Base-by-base conservation (phyloP, 2,797 vertebrate genomes). In the Myripristis murdjan region DNA sequence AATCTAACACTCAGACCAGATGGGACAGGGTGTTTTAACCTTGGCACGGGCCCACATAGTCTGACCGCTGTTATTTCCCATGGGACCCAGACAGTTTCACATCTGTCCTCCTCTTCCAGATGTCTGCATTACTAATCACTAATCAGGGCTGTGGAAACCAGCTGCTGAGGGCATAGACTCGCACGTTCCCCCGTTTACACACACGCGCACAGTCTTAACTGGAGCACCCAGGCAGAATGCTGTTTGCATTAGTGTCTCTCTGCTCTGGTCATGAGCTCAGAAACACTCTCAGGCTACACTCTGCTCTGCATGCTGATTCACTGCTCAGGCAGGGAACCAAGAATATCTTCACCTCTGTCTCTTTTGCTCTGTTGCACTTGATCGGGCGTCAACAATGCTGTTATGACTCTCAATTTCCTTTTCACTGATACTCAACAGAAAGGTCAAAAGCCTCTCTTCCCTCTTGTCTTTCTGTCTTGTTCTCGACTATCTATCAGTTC, bases 81-180 rank as follows among this genome's bases (percentile, higher is more conserved):
- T 7, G 56, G 12, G 22, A 43, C 28, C 5, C 7, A 0, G 5
- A 24, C n/a, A 57, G 35, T 44, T 41, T 57, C 33, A 72, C 63
- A 75, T 67, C 72, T 69, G 66, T 54, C 33, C 46, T 49, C 47
- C 16, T 56, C 15, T 18, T 22, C 33, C 68, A 76, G 61, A 79
- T 79, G 77, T 63, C 70, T 65, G 55, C 28, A 70, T 68, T 58
- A 70, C 20, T 11, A 2, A 56, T 51, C 58, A 62, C 23, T 57
- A 47, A 9, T 64, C 43, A 7, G 2, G 16, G 1, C 26, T 23
- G 61, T 2, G 8, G 4, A 28, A 54, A 54, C 9, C 51, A n/a
- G 24, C 41, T 43, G 41, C 10, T 4, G 6, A 20, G 28, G 28
- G 28, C 28, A 28, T 4, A 28, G 2, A 28, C 28, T 5, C 28